Base-by-base conservation (phyloP, 2,888 invertebrate species). In the Physocephala rufipes region DNA sequence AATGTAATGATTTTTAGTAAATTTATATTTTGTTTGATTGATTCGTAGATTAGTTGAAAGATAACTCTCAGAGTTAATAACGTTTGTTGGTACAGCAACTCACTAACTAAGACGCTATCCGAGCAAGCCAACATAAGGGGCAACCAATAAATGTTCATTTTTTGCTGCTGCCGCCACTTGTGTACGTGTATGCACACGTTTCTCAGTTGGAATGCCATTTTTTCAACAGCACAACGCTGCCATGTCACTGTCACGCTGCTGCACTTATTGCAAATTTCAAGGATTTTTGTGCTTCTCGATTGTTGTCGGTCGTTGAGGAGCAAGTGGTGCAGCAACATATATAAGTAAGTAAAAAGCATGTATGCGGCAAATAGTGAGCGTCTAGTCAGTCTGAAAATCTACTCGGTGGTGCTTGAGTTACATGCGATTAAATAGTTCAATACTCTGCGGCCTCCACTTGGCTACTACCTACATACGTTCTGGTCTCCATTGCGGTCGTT, bases 231-330 rank as follows among this genome's bases (percentile, higher is more conserved):
- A 71, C 74, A 76, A n/a, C n/a, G n/a, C n/a, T n/a, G n/a, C n/a
- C n/a, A n/a, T n/a, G n/a, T n/a, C 77, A 77, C 75, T 77, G 77
- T 78, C 76, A 78, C 76, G 76, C 76, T 77, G 79, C 78, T 77
- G 79, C 78, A 79, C 77, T 77, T 76, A 77, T 70, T 79, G 76
- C 79, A 78, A 78, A 78, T 79, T 78, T 82, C 79, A 82, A 82
- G 82, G 80, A 82, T 81, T 80, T 82, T 82, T 75, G 59, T 49
- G 71, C 67, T 72, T 70, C 73, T 71, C 74, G 71, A 67, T 74
- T 68, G 72, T 72, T 71, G 73, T 72, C 75, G 77, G 76, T 77
- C 77, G 77, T 77, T 78, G 78, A 75, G 76, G 78, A n/a, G n/a
- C n/a, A n/a, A 76, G 13, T 30, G 59, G 21, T 43, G 53, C 36